phyloP scores from a whole-genome alignment of 1,140 invertebrate species.

The Idris sp. region DNA sequence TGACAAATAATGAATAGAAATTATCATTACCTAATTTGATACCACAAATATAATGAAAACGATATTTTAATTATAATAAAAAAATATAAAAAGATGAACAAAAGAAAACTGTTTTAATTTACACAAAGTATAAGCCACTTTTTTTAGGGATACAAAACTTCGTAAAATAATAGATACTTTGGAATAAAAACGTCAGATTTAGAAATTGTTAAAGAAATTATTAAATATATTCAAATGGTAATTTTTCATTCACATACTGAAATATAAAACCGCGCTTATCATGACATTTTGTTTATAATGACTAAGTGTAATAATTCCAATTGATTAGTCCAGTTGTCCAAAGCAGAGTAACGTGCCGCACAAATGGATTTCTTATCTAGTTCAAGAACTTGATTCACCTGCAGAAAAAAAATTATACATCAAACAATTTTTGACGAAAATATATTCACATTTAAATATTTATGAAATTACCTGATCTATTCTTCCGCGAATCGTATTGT shows the following conservation, averaged over 20 bases:
- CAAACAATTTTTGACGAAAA: no score
- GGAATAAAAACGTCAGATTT: conserved; percentile 4
- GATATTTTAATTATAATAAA: no score
- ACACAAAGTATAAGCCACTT: no score
- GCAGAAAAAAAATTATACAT: no score
- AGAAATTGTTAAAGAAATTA: conserved; percentile 40
- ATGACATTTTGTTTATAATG: conserved; percentile 93
- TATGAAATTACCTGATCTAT: conserved; percentile 93
- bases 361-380: conserved; percentile 89
- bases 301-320: conserved; percentile 91
- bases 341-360: conserved; percentile 91
- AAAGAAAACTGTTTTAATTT: no score
- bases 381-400: conserved; percentile 95
- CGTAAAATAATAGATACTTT: no score
- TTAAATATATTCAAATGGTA: conserved; percentile 45
- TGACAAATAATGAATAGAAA: no score
- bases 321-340: conserved; percentile 98
- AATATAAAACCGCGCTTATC: conserved; percentile 62
- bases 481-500: conserved; percentile 97
- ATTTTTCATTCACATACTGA: conserved; percentile 26
- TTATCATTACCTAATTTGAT: no score
- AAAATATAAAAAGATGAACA: no score
- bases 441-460: no score
- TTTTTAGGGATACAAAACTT: no score
- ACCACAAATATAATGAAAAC: no score